Evolutionary conservation across 2,113 vertebrate species (phyloP).

Genomic region (Orcinus orca): DNA sequence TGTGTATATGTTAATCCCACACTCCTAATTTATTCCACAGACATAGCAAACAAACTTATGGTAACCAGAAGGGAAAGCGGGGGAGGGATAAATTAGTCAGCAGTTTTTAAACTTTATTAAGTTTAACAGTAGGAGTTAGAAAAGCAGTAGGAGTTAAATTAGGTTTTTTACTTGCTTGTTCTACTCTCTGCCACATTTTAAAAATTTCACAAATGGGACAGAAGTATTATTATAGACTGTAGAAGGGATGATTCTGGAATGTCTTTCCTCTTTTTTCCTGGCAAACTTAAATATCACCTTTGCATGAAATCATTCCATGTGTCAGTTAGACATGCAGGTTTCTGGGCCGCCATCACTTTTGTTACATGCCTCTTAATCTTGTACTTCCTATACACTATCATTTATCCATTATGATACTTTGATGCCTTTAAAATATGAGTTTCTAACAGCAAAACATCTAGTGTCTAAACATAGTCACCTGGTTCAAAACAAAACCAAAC

Average conservation of each 20-base stretch:
- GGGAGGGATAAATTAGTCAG: no score
- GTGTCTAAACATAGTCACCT: not conserved
- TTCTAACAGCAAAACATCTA: not conserved
- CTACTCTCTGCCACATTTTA: not conserved
- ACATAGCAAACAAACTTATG: not conserved
- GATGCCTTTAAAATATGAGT: not conserved
- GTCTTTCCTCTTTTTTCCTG: not conserved
- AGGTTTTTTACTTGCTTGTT: not conserved
- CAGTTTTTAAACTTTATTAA: not conserved
- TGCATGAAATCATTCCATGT: not conserved
- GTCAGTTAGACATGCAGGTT: not conserved
- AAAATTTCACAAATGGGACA: not conserved
- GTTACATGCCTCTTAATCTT: not conserved
- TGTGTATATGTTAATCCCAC: not conserved
- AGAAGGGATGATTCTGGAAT: not conserved
- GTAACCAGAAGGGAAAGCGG: not conserved
- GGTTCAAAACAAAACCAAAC: not conserved
- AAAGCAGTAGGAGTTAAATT: not conserved
- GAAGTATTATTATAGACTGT: not conserved
- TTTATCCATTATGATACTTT: not conserved
- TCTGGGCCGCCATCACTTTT: not conserved
- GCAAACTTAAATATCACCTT: not conserved
- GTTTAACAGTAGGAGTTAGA: not conserved
- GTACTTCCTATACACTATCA: fast-evolving
- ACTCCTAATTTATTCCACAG: not conserved